phyloP scores from a whole-genome alignment of 2,113 vertebrate genomes.

The Sminthopsis crassicaudata region DNA sequence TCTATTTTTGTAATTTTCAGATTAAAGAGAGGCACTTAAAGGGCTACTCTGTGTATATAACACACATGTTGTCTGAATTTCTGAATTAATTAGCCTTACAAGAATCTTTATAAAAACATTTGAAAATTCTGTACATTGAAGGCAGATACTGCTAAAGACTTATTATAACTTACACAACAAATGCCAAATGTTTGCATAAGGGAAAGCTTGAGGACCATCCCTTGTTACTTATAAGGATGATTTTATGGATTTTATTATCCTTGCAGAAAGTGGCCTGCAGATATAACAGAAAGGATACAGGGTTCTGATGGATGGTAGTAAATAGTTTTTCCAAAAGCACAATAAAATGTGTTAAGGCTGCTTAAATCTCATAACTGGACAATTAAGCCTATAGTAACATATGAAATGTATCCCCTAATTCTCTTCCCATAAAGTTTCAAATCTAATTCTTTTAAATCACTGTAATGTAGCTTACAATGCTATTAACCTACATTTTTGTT shows the following conservation, averaged over 20 bases:
- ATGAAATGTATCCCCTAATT: background rate
- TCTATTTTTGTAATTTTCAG: background rate
- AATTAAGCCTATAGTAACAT: background rate
- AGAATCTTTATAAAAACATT: background rate
- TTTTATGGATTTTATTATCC: background rate
- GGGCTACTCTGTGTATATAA: slow-evolving; percentile 15
- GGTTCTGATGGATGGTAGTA: background rate
- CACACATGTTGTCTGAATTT: background rate
- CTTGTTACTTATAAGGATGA: background rate
- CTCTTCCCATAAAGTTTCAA: background rate
- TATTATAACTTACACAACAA: background rate
- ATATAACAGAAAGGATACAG: background rate
- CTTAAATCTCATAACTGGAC: background rate
- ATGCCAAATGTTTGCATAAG: slow-evolving; percentile 35
- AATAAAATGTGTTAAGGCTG: background rate
- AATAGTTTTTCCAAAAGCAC: background rate
- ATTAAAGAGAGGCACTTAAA: background rate
- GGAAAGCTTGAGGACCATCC: slow-evolving; percentile 10
- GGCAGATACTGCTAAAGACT: background rate
- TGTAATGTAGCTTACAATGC: background rate
- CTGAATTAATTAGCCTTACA: background rate
- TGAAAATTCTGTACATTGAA: background rate
- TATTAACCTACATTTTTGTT: background rate
- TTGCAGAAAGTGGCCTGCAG: background rate
- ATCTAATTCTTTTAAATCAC: background rate